Base-by-base conservation (phyloP, 2,888 invertebrate species). In the Synanthedon myopaeformis region DNA sequence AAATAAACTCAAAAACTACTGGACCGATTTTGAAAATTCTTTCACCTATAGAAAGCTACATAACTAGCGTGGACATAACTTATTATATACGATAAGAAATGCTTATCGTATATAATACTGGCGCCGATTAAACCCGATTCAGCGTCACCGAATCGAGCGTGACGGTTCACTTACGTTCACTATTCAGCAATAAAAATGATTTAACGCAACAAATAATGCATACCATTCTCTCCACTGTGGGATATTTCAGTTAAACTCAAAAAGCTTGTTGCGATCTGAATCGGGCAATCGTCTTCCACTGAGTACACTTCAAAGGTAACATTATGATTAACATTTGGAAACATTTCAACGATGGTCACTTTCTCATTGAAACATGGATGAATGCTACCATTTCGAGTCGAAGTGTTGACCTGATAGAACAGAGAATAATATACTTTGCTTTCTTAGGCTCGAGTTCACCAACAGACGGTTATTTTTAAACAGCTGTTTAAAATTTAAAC, bases 321-420 rank as follows among this genome's bases (percentile, higher is more conserved):
- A 0, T 92, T 85, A 62, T 94, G 92, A 59, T 92, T 92, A 51
- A 94, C 77, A 1, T 95, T 94, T 0, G 96, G 96, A 74, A 94
- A 96, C 82, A 93, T 90, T 77, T 96, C 96, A 1, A 90, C 90
- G 67, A 96, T 92, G 1, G 91, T 90, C 19, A 96, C 85, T 70
- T 91, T 91, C 72, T 96, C 93, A 67, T 93, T 92, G 90, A 94
- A 96, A 14, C 83, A 82, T 0, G 95, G 94, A 42, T 89, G 83
- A 54, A 81, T 85, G 1, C 88, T 90, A n/a, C 89, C 88, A 61
- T 89, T 90, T 60, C 89, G 89, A 5, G 90, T 82, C 41, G 89
- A 86, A 0, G 94, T 94, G 70, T 90, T 90, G 0, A 89, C 92
- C 92, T 93, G 67, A 13, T n/a, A 45, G 8, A 45, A 45, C 8